These are phyloP conservation scores for Lysandra coridon DNA, from an alignment of 2,888 invertebrate genomes.

Conservation along the genomic window DNA sequence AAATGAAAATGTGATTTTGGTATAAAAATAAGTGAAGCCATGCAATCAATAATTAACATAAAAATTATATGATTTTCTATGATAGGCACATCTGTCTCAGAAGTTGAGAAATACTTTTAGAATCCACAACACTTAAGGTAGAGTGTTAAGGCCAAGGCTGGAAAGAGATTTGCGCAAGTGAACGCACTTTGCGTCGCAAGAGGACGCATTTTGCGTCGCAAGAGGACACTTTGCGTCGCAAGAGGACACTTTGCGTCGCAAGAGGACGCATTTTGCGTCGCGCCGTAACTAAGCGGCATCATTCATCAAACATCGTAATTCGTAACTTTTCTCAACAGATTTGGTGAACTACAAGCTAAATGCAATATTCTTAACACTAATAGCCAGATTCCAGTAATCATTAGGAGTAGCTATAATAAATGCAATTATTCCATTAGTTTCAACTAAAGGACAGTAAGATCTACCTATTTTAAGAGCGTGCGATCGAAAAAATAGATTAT, in stretches of 20 bases:
- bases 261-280: neutral
- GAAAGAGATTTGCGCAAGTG: neutral
- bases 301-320: slow-evolving; percentile 19
- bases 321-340: slow-evolving; percentile 31
- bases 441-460: slow-evolving; percentile 34
- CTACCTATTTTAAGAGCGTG: slow-evolving; percentile 37
- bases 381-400: slow-evolving; percentile 56
- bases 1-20: neutral
- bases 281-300: neutral
- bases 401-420: slow-evolving; percentile 59
- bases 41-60: neutral
- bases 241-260: neutral
- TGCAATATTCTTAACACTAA: slow-evolving; percentile 60
- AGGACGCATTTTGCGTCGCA: neutral
- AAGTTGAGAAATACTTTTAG: slow-evolving; percentile 13
- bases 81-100: slow-evolving; percentile 11
- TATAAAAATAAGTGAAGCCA: slow-evolving; percentile 3
- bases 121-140: neutral
- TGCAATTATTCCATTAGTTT: slow-evolving; percentile 37
- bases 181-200: neutral
- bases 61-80: neutral
- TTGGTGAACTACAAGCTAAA: slow-evolving; percentile 46
- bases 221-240: no score
- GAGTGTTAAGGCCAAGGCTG: slow-evolving; percentile 17
- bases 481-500: slow-evolving; percentile 63